Conservation (phyloP, 1,140 invertebrate species). For the Leguminivora glycinivorella region DNA sequence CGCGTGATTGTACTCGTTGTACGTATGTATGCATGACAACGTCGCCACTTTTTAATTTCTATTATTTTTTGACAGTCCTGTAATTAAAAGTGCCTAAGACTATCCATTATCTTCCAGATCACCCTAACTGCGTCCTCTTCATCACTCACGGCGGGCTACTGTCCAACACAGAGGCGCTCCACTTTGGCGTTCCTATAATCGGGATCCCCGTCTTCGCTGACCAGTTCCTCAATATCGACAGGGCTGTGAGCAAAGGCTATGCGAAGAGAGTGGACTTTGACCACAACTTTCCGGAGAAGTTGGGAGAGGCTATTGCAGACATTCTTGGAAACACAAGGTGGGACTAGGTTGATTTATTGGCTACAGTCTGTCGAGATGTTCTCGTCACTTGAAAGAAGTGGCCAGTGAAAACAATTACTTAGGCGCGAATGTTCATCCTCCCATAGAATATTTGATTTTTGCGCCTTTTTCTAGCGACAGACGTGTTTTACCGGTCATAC, state of each 20-base stretch:
- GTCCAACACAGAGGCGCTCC: constrained; percentile 81
- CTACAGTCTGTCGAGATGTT: too few species aligned
- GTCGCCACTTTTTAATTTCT: too few species aligned
- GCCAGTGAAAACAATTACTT: too few species aligned
- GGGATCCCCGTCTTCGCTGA: constrained; percentile 82
- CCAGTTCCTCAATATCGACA: constrained; percentile 75
- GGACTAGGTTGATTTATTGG: too few species aligned
- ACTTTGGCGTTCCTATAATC: constrained; percentile 82
- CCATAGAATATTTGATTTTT: too few species aligned
- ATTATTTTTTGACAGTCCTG: neutral
- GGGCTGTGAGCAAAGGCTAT: constrained; percentile 54
- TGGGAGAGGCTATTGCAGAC: constrained; percentile 17
- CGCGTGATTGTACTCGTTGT: too few species aligned
- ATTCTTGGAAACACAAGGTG: constrained; percentile 14
- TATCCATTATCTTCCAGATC: neutral
- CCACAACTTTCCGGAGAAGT: neutral
- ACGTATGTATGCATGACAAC: neutral
- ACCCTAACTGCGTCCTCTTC: constrained; percentile 57
- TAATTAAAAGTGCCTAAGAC: neutral
- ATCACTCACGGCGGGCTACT: constrained; percentile 83
- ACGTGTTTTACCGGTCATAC: too few species aligned
- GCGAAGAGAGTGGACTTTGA: constrained; percentile 48
- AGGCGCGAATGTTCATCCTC: too few species aligned
- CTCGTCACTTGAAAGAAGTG: too few species aligned
- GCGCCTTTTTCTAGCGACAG: too few species aligned